Base-by-base conservation (phyloP, 2,797 vertebrate genomes). In the Caiman crocodilus region DNA sequence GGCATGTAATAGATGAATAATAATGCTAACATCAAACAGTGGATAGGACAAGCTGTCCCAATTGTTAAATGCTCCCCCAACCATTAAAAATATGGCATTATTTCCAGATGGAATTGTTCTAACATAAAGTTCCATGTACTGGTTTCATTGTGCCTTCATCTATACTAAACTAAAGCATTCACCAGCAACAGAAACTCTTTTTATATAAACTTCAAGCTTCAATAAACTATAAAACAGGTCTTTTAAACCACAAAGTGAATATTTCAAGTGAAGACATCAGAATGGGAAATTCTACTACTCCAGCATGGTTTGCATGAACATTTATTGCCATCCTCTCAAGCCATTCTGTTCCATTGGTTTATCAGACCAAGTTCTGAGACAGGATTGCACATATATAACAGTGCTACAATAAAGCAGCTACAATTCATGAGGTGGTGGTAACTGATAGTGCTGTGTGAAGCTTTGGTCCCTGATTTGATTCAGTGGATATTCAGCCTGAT, bases 1-100 rank as follows among this genome's bases (percentile, higher is more conserved):
- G 69, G 83, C 96, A 95, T 91, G 91, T 91, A 94, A 91, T 85
- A 88, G 90, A 82, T 93, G 84, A 93, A 95, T 74, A 93, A 91
- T 58, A 55, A 61, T 90, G 56, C 94, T 74, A 76, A 86, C 94
- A 88, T 93, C 79, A 87, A 86, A 42, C 20, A 14, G 6, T 35
- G 21, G 88, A 93, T 94, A 94, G 88, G 89, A 94, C 50, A 93
- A 93, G 87, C 42, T 32, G 92, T 94, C 80, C 78, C 58, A 50
- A 64, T 63, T 74, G 60, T 60, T 89, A 32, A 71, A 35, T 50
- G 56, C 23, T 90, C 93, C 75, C 67, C 7, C 21, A 25, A 50
- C 76, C 91, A 60, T 91, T 94, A 55, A 94, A 92, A 95, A 79
- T 1, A 4, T 57, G 93, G 21, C 79, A 23, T 84, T 88, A 83